Evolutionary conservation across 64 coral and sea anemone genomes (phyloP).

Genomic region (Platygyra sinensis): DNA sequence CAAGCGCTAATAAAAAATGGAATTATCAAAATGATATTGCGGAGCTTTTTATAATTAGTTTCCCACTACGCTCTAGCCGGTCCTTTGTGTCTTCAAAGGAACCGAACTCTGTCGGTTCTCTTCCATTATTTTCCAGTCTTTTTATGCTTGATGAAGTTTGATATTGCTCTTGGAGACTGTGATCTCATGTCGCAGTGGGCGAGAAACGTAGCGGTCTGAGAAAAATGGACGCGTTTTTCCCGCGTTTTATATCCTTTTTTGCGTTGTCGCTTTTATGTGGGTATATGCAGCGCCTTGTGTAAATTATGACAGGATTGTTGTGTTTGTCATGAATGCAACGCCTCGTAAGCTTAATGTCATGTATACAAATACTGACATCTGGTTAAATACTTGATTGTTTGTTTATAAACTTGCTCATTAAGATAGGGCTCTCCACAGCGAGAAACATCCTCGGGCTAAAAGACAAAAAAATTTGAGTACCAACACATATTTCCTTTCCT

Average conservation of each 20-base stretch:
- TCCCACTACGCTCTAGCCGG: neutral
- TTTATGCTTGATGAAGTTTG: neutral
- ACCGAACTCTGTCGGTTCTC: neutral
- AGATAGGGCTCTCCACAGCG: neutral
- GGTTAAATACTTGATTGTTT: slow-evolving; percentile 23
- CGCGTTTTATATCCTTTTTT: neutral
- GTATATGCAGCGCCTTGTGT: neutral
- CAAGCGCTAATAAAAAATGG: neutral
- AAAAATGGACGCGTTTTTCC: neutral
- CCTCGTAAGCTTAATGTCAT: neutral
- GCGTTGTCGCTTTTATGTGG: neutral
- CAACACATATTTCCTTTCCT: neutral
- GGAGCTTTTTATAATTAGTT: neutral
- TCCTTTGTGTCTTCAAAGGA: neutral
- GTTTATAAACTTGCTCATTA: slow-evolving; percentile 41
- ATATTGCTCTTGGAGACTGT: neutral
- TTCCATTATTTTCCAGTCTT: neutral
- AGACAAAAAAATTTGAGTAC: neutral
- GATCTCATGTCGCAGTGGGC: neutral
- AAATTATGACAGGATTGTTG: neutral
- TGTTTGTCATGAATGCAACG: neutral
- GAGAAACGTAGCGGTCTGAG: neutral
- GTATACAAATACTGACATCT: neutral
- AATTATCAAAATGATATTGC: neutral
- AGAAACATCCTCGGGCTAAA: slow-evolving; percentile 28